These are phyloP conservation scores for Drosophila elegans DNA, from an alignment of 1,140 invertebrate genomes.

Conservation along the genomic window DNA sequence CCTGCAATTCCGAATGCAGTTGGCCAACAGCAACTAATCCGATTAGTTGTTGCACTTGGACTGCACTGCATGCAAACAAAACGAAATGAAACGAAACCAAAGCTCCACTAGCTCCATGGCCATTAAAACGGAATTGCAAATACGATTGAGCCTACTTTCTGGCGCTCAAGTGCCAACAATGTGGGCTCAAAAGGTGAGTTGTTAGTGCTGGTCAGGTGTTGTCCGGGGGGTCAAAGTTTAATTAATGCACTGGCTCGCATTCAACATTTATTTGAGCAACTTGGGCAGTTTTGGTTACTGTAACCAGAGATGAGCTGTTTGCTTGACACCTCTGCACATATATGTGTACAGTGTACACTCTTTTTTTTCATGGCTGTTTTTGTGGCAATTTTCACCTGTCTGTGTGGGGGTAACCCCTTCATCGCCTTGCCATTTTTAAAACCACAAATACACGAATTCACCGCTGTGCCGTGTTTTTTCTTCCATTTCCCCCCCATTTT, in stretches of 20 bases:
- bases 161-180: slow-evolving; percentile 29
- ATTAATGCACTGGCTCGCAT: slow-evolving; percentile 55
- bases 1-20: slow-evolving; percentile 49
- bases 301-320: slow-evolving; percentile 36
- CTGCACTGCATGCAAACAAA: neutral
- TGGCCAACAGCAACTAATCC: slow-evolving; percentile 47
- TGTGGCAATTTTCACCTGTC: slow-evolving; percentile 64
- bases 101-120: slow-evolving; percentile 10
- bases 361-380: slow-evolving; percentile 17
- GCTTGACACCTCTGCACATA: slow-evolving; percentile 1
- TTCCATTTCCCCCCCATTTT: neutral
- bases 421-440: slow-evolving; percentile 43
- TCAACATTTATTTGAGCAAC: slow-evolving; percentile 49
- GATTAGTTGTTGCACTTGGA: slow-evolving; percentile 48
- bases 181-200: neutral
- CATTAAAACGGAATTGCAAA: slow-evolving; percentile 58
- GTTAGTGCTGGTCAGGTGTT: neutral
- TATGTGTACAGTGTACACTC: neutral
- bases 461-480: slow-evolving; percentile 21
- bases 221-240: slow-evolving; percentile 35
- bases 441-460: slow-evolving; percentile 62
- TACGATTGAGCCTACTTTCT: slow-evolving; percentile 59
- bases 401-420: neutral
- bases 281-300: neutral
- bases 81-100: slow-evolving; percentile 17